Evolutionary conservation across 2,797 vertebrate genomes (phyloP).

Genomic region (Gadopsis bispinosus): DNA sequence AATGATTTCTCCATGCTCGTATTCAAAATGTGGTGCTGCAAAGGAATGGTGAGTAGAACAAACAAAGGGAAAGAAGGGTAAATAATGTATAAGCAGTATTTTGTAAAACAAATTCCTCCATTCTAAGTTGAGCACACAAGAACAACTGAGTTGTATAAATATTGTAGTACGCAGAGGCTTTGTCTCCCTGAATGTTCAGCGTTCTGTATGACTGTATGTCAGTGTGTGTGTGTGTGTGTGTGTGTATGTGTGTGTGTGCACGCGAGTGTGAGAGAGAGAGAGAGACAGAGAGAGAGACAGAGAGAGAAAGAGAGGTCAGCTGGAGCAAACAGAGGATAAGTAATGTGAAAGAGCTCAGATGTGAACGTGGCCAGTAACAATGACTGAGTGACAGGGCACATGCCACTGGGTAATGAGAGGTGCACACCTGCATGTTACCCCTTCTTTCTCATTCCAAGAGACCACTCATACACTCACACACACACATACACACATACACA

Average conservation of each 20-base stretch:
- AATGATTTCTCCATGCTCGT: constrained; percentile 3
- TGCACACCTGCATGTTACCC: constrained; percentile 73
- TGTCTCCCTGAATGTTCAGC: constrained; percentile 59
- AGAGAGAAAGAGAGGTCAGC: constrained; percentile 64
- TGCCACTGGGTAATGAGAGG: constrained; percentile 80
- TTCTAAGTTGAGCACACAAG: constrained; percentile 64
- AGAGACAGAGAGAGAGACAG: no score
- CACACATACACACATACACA: neutral
- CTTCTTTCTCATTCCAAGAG: constrained; percentile 48
- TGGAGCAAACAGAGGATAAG: constrained; percentile 81
- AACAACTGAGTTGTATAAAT: constrained; percentile 73
- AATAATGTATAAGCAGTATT: constrained; percentile 73
- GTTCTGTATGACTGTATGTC: constrained; percentile 10
- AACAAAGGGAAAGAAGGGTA: constrained; percentile 53
- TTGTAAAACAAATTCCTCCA: constrained; percentile 71
- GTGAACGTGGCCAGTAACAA: constrained; percentile 72
- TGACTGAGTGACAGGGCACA: constrained; percentile 82
- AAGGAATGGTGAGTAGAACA: constrained; percentile 38
- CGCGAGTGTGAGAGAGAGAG: no score
- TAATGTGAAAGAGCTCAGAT: constrained; percentile 82
- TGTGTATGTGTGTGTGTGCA: constrained; percentile 23
- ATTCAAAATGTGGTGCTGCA: constrained; percentile 23
- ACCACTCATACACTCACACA: constrained; percentile 18
- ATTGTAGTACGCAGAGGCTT: constrained; percentile 66
- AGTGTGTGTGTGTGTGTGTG: constrained; percentile 20